Base-by-base conservation (phyloP, 2,888 invertebrate species). In the Carpatolechia fugitivella region DNA sequence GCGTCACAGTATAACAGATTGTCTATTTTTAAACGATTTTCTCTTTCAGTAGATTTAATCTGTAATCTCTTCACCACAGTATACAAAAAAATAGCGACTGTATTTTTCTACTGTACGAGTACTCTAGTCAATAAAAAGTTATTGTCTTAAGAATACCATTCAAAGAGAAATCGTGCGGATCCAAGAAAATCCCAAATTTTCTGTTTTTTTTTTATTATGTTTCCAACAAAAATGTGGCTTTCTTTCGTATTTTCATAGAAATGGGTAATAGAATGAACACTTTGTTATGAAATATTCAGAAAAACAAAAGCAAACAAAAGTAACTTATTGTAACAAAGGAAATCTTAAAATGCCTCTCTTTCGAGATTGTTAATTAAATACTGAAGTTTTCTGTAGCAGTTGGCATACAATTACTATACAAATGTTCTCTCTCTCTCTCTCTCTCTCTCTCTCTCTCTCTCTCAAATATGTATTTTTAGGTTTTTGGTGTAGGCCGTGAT, bases 1-100 rank as follows among this genome's bases (percentile, higher is more conserved):
- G 65, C 77, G 78, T 76, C 80, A 56, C 60, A 61, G 33, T 2
- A 33, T 10, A n/a, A n/a, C n/a, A n/a, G n/a, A 33, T 11, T 5
- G 5, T 6, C 24, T 6, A 4, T 6, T 24, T 24, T 24, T 3
- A 24, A 24, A 24, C 24, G 24, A 4, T 24, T 24, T 24, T 24
- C 24, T 24, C 24, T 24, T n/a, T 24, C 24, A 24, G 3, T 24
- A 24, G 24, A 3, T 24, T 4, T 6, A 24, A 24, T 24, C 24
- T 24, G 6, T 4, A 24, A 24, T 24, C 24, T 24, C 24, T 24
- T 6, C 24, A 24, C 24, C 3, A 6, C 24, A 6, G 24, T 24
- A 6, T 6, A 24, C 24, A 24, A 6, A 24, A 24, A 24, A 4
- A 6, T 24, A 4, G n/a, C n/a, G n/a, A n/a, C 24, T 3, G 3